Evolutionary conservation across 1,140 invertebrate genomes (phyloP), one percentile per base, ranked within the genome.

Genomic region (Bombyx mandarina): DNA sequence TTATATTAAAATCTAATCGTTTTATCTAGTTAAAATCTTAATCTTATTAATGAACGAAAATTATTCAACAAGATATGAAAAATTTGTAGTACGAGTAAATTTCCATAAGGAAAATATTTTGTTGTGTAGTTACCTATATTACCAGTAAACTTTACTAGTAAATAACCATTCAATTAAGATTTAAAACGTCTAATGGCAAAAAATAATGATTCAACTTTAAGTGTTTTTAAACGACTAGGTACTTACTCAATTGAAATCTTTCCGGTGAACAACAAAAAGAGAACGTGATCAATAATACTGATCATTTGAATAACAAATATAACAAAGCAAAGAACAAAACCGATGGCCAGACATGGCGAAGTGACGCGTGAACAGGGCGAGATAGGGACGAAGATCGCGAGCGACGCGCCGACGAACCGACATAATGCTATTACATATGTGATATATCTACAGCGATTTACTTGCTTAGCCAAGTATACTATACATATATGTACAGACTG

Each of bases 351-450:
- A 69, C 76, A 69, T 74, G 75, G 73, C 72, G 68, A 77, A 82
- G 73, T 79, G 79, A 81, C 77, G 77, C 79, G 72, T 73, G 68
- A 72, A 71, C 69, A 79, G 75, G 76, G 75, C 73, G 71, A 79
- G 58, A 53, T 62, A 69, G 74, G 79, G 77, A 57, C 58, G 57
- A 65, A 60, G 65, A 52, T 52, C 59, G 73, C 60, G 62, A 63
- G 67, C 63, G 67, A 70, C 66, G 70, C 61, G 65, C 72, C 75
- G 79, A 77, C 76, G 76, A 70, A 79, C 79, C 77, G 75, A 82
- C 77, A 83, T 86, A 83, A 83, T 81, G 71, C 71, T 75, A 82
- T 83, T 79, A 82, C 79, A 83, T 86, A 35, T 35, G 26, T 35
- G 26, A 35, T 35, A 35, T 35, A 82, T 83, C 77, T 81, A 80